Conservation (phyloP, 1,140 invertebrate genomes). For the Eubasilissa regina region DNA sequence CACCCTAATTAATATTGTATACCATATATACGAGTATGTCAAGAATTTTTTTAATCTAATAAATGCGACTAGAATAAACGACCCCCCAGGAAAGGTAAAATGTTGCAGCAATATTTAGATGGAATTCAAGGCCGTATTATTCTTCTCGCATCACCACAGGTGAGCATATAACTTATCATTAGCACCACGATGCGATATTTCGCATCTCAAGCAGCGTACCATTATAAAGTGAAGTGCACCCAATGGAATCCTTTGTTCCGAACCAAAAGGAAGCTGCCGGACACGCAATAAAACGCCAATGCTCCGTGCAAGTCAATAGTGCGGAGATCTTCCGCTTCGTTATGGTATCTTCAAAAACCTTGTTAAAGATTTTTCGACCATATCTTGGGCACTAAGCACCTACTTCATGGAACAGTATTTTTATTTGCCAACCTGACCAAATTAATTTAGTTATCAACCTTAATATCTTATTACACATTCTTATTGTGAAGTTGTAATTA, state of each 20-base stretch:
- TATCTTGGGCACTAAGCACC: too few relatives aligned
- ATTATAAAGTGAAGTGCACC: slow-evolving; percentile 53
- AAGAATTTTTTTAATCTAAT: too few relatives aligned
- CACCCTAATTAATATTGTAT: too few relatives aligned
- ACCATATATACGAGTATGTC: too few relatives aligned
- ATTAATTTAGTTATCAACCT: too few relatives aligned
- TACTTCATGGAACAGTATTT: too few relatives aligned
- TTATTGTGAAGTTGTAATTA: too few relatives aligned
- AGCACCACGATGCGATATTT: slow-evolving; percentile 56
- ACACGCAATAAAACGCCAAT: slow-evolving; percentile 20
- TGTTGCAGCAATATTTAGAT: not conserved
- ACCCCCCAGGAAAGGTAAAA: slow-evolving; percentile 4
- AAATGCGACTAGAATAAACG: not conserved
- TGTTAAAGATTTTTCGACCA: too few relatives aligned
- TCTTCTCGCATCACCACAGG: not conserved
- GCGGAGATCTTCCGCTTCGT: slow-evolving; percentile 40
- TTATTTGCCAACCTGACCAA: too few relatives aligned
- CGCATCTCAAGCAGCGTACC: slow-evolving; percentile 51
- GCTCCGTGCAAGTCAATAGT: not conserved
- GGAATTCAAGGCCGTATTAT: not conserved
- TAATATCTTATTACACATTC: too few relatives aligned
- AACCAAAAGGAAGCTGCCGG: slow-evolving; percentile 15
- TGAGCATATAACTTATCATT: slow-evolving; percentile 44
- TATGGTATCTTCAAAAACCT: too few relatives aligned
- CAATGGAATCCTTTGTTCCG: slow-evolving; percentile 17